Evolutionary conservation across 1,140 invertebrate genomes (phyloP).

Genomic region (Parapsyche elsis): DNA sequence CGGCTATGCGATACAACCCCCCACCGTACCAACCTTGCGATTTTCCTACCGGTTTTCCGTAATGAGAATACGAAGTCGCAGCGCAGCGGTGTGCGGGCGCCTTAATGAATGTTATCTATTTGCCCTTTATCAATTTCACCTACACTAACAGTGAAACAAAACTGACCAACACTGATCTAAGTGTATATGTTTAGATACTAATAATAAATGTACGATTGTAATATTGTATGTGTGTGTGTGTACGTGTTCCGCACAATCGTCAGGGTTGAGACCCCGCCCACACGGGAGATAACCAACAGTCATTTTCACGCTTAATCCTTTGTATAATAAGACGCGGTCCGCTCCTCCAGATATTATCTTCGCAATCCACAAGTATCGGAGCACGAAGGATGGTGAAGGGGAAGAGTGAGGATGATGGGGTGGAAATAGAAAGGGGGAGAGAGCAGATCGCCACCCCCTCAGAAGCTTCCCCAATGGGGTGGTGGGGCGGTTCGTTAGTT

Average conservation of each 20-base stretch:
- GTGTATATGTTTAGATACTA: too few relatives aligned
- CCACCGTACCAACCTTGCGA: too few relatives aligned
- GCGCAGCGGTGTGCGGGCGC: too few relatives aligned
- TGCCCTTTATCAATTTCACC: too few relatives aligned
- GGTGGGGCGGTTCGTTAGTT: constrained; percentile 54
- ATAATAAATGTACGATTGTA: not conserved
- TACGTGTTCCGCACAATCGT: too few relatives aligned
- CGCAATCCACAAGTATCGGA: constrained; percentile 55
- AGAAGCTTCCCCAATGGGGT: not conserved
- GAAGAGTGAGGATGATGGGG: constrained; percentile 13
- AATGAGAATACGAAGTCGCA: too few relatives aligned
- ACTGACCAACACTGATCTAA: too few relatives aligned
- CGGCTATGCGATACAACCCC: too few relatives aligned
- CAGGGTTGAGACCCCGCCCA: not conserved
- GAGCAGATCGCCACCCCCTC: not conserved
- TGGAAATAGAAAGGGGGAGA: not conserved
- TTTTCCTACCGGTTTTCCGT: too few relatives aligned
- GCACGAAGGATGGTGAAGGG: not conserved
- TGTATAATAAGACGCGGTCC: constrained; percentile 54
- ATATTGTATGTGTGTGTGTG: not conserved
- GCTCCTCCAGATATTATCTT: constrained; percentile 54
- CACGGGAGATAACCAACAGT: constrained; percentile 24
- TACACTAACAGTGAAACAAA: too few relatives aligned
- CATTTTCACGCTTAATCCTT: constrained; percentile 54
- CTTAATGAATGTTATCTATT: too few relatives aligned